Evolutionary conservation across 2,888 invertebrate genomes (phyloP).

Genomic region (Saturnia pavonia): DNA sequence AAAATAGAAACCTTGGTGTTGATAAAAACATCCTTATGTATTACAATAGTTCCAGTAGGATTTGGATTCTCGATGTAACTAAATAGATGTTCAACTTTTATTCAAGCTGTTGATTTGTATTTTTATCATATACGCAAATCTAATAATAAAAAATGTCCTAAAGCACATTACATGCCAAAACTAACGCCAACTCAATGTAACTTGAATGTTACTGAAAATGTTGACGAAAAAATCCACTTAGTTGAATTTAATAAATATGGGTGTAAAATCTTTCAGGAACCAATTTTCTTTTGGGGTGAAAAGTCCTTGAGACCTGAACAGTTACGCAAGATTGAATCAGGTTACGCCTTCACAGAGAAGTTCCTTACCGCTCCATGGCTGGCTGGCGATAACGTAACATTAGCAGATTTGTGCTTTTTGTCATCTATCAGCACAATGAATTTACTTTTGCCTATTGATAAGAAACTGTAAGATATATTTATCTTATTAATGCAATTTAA

Average conservation of each 20-base stretch:
- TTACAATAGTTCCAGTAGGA: too few relatives aligned
- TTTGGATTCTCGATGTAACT: too few relatives aligned
- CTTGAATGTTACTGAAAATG: not conserved
- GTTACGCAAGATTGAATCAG: constrained; percentile 44
- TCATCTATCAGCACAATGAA: constrained; percentile 75
- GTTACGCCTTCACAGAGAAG: constrained; percentile 68
- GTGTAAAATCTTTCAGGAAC: constrained; percentile 41
- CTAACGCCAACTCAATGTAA: not conserved
- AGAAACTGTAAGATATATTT: constrained; percentile 44
- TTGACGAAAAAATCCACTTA: not conserved
- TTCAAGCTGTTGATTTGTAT: too few relatives aligned
- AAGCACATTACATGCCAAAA: too few relatives aligned
- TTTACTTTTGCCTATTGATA: constrained; percentile 51
- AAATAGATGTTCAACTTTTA: too few relatives aligned
- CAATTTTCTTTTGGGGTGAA: constrained; percentile 46
- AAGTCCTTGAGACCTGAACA: constrained; percentile 41
- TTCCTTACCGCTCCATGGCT: constrained; percentile 77
- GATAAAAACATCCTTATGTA: too few relatives aligned
- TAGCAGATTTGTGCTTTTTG: constrained; percentile 83
- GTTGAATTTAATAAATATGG: not conserved
- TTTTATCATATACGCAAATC: too few relatives aligned
- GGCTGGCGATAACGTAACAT: constrained; percentile 80
- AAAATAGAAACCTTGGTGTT: too few relatives aligned
- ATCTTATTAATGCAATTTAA: not conserved
- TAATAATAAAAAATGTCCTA: too few relatives aligned